phyloP scores from a whole-genome alignment of 2,113 vertebrate genomes.

The Malurus alboscapulatus region DNA sequence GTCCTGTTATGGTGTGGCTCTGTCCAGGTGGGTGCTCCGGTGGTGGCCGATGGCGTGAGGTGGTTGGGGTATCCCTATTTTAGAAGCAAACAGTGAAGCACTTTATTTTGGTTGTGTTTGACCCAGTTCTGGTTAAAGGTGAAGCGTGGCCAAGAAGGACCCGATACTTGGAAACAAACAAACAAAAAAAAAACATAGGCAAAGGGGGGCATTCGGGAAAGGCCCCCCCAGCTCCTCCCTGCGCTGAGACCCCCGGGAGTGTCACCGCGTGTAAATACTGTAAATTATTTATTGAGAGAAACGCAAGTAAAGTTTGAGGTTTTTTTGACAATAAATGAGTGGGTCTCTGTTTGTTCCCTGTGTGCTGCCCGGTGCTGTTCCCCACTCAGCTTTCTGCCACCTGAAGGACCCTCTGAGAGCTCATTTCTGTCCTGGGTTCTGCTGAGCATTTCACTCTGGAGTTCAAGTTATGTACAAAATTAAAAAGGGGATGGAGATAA shows the following conservation, averaged over 20 bases:
- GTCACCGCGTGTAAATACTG: conserved; percentile 88
- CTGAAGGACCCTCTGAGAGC: not conserved
- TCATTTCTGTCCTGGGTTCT: not conserved
- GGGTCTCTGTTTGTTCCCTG: not conserved
- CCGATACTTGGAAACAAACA: conserved; percentile 25
- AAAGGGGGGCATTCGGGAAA: not conserved
- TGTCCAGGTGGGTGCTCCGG: not conserved
- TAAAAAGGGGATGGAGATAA: accelerated
- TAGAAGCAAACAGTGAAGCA: conserved; percentile 78
- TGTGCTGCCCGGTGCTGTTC: not conserved
- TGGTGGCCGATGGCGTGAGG: not conserved
- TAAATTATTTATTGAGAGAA: conserved; percentile 99
- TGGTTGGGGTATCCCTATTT: conserved; percentile 55
- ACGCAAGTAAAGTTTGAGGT: conserved; percentile 80
- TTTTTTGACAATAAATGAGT: conserved; percentile 39
- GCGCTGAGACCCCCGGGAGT: conserved; percentile 73
- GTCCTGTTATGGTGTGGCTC: not conserved
- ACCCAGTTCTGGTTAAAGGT: conserved; percentile 69
- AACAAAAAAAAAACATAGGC: not conserved
- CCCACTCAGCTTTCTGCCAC: accelerated
- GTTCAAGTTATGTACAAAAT: not conserved
- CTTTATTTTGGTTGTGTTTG: conserved; percentile 82
- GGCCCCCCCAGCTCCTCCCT: conserved; percentile 5
- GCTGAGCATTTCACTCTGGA: not conserved
- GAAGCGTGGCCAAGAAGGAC: conserved; percentile 70